These are phyloP conservation scores for Limnephilus auricula DNA, from an alignment of 2,888 invertebrate species.

Conservation along the genomic window DNA sequence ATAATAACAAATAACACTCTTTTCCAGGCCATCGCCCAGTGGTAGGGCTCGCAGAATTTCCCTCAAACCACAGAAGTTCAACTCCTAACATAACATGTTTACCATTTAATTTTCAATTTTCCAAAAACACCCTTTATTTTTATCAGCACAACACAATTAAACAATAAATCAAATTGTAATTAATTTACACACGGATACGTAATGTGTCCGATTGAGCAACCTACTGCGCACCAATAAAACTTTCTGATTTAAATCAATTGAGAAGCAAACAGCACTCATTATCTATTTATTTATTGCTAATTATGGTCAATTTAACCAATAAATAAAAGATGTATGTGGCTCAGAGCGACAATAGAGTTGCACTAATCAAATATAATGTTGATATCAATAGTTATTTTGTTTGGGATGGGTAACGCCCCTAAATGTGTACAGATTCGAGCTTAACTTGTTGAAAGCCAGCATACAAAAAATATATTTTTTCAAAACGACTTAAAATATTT, in stretches of 20 bases:
- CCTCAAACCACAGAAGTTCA: too few relatives aligned
- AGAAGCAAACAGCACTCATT: background rate
- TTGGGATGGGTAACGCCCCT: background rate
- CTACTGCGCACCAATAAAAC: background rate
- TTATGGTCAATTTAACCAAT: background rate
- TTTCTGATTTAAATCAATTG: background rate
- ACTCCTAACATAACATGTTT: too few relatives aligned
- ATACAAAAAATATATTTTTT: too few relatives aligned
- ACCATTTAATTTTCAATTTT: too few relatives aligned
- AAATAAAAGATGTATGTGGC: background rate
- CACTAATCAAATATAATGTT: background rate
- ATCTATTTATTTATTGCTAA: background rate
- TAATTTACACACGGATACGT: background rate
- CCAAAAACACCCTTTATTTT: too few relatives aligned
- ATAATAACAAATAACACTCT: too few relatives aligned
- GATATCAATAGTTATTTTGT: background rate
- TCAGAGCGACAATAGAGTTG: background rate
- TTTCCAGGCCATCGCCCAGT: too few relatives aligned
- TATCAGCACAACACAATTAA: background rate
- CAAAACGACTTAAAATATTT: too few relatives aligned
- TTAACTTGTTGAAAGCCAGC: too few relatives aligned
- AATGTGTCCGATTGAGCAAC: background rate
- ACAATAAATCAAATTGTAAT: background rate
- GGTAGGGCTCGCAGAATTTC: too few relatives aligned
- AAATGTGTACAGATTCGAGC: background rate